Evolutionary conservation across 2,113 vertebrate species (phyloP), one percentile per base, ranked within the genome.

Genomic region (Tinamus guttatus): DNA sequence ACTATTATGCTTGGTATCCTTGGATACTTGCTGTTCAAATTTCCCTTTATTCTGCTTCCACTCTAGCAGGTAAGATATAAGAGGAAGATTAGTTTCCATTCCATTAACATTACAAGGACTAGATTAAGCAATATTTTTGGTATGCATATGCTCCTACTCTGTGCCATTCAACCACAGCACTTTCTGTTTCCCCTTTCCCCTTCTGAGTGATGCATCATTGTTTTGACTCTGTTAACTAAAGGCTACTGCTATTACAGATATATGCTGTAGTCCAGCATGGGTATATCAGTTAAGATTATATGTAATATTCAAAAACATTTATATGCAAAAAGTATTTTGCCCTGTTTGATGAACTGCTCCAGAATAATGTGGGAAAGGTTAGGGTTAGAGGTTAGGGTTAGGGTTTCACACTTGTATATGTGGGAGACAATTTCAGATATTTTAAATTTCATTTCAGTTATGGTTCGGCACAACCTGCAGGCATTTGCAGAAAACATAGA

Each of bases 11-110:
- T 77, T 58, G 34, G 38, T 93, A 89, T 87, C 28, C 63, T 68
- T 34, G 27, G 62, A 59, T 87, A 77, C 74, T 85, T 87, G 54
- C 27, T 63, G 54, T 93, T 91, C 59, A 83, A 79, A 87, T 87
- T 91, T 87, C 52, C 65, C 96, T 93, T 93, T 90, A 85, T 80
- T 15, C 20, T 65, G 11, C 40, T 94, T 83, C 63, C 11, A 77
- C 27, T 74, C 36, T 80, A 40, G 49, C 32, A 83, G 59, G 68
- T 77, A 69, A 91, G 58, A 65, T 71, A 22, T 8, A 91, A 84
- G 64, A 24, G 80, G 38, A 81, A 81, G n/a, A 91, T 87, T 88
- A 25, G 17, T 83, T 96, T 95, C 75, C 56, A 90, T 21, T 59
- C 70, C 64, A 74, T 83, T 93, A 92, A 9, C 51, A 92, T 83